A percentile compares a stretch with the other conserved stretches of the same genome.
These are phyloP conservation scores for Eumerus sabulonum DNA, from an alignment of 2,888 invertebrate genomes.

Conservation along the genomic window DNA sequence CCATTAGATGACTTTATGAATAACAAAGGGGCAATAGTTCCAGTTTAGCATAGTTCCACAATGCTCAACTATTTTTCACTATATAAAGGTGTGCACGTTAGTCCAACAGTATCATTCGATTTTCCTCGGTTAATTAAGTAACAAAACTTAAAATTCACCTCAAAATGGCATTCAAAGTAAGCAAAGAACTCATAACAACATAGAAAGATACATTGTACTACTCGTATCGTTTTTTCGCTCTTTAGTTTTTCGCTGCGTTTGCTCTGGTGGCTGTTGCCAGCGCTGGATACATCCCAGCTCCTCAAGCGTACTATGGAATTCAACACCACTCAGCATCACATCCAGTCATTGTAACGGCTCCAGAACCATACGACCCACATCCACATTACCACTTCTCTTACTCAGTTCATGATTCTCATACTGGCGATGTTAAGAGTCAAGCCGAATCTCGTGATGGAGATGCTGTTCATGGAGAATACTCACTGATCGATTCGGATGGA, in stretches of 20 bases:
- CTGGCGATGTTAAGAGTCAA: conserved; percentile 79
- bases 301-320: conserved; percentile 56
- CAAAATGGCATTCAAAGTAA: conserved; percentile 74
- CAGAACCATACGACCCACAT: conserved; percentile 70
- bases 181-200: neutral
- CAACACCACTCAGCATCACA: conserved; percentile 49
- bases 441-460: conserved; percentile 82
- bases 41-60: no score
- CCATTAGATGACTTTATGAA: no score
- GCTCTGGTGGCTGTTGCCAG: conserved; percentile 72
- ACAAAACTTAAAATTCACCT: conserved; percentile 41
- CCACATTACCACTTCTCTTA: conserved; percentile 78
- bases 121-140: conserved; percentile 1
- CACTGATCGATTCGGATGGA: conserved; percentile 80
- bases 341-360: conserved; percentile 64
- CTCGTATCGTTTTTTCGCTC: neutral
- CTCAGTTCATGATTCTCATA: conserved; percentile 77
- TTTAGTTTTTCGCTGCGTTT: conserved; percentile 71
- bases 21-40: no score
- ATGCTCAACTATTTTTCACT: no score
- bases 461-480: conserved; percentile 80
- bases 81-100: no score
- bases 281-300: conserved; percentile 69
- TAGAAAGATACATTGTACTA: neutral
- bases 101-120: conserved; percentile 36